Percentiles rank a stretch among this genome's conserved stretches.
These are phyloP conservation scores for Stegodyphus mimosarum DNA, from an alignment of 1,140 invertebrate species.

Conservation along the genomic window DNA sequence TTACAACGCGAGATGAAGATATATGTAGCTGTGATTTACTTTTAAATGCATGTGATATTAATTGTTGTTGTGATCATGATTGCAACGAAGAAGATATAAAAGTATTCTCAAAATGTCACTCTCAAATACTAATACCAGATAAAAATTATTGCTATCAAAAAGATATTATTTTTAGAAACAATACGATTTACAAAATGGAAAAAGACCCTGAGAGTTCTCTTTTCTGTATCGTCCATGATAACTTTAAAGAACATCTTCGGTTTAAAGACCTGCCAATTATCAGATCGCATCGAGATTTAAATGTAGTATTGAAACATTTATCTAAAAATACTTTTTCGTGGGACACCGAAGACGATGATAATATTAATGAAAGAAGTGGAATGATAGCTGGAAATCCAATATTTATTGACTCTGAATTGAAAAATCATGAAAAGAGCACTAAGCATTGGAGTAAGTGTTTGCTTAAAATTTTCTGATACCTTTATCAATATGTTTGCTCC, in stretches of 20 bases:
- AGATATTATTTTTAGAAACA: constrained; percentile 43
- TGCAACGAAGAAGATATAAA: constrained; percentile 48
- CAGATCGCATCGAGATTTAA: constrained; percentile 39
- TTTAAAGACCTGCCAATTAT: constrained; percentile 42
- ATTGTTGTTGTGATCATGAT: constrained; percentile 55
- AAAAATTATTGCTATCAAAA: constrained; percentile 38
- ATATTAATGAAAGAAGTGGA: not conserved
- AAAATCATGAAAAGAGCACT: not conserved
- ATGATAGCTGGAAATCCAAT: constrained; percentile 30
- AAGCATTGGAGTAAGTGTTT: constrained; percentile 40
- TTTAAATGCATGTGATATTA: constrained; percentile 35
- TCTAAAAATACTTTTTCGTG: constrained; percentile 35
- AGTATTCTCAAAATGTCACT: constrained; percentile 38
- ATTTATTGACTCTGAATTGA: constrained; percentile 7
- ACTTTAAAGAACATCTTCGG: constrained; percentile 20
- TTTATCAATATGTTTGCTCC: no score
- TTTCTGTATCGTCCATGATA: constrained; percentile 53
- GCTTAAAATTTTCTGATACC: no score
- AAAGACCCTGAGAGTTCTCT: constrained; percentile 26
- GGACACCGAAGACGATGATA: not conserved
- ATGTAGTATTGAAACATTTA: constrained; percentile 16
- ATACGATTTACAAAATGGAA: constrained; percentile 33
- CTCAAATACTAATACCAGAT: not conserved
- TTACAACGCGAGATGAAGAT: constrained; percentile 15
- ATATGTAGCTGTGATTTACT: constrained; percentile 47